These are phyloP conservation scores for Caenorhabditis sp. DNA, from an alignment of 2,888 invertebrate species.

Conservation along the genomic window DNA sequence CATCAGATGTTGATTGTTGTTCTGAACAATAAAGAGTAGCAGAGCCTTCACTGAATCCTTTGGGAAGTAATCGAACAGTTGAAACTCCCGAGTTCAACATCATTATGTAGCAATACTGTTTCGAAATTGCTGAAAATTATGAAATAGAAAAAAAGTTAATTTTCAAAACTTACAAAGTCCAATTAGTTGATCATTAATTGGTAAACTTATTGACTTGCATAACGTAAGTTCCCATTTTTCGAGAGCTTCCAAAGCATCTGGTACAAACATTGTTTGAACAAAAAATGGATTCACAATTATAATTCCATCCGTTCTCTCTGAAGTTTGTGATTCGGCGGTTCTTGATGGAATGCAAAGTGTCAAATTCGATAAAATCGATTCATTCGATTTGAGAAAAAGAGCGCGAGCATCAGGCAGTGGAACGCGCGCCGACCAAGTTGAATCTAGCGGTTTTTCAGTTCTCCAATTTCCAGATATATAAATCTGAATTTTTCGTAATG, in stretches of 20 bases:
- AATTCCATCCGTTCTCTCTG: constrained; percentile 30
- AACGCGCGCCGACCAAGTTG: constrained; percentile 12
- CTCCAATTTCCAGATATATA: constrained; percentile 19
- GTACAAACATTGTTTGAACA: constrained; percentile 18
- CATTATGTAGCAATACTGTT: constrained; percentile 28
- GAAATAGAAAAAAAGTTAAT: not conserved
- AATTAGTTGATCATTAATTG: constrained; percentile 23
- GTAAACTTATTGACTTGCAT: constrained; percentile 4
- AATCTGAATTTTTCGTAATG: not conserved
- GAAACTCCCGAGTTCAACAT: constrained; percentile 23
- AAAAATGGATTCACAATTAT: constrained; percentile 30
- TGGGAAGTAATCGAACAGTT: constrained; percentile 25
- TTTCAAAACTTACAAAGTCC: constrained; percentile 6
- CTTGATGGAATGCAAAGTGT: constrained; percentile 18
- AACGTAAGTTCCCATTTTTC: constrained; percentile 8
- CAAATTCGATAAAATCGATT: constrained; percentile 15
- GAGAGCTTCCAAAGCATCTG: constrained; percentile 19
- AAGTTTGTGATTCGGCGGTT: constrained; percentile 16
- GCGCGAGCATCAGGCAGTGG: constrained; percentile 11
- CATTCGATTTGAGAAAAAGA: constrained; percentile 18
- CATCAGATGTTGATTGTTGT: not conserved
- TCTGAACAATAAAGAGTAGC: constrained; percentile 2
- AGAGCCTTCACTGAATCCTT: constrained; percentile 16
- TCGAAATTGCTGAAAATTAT: constrained; percentile 1
- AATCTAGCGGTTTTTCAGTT: not conserved